Evolutionary conservation across 1,140 invertebrate genomes (phyloP), one percentile per base, ranked within the genome.

Genomic region (Neodiprion pinetum): DNA sequence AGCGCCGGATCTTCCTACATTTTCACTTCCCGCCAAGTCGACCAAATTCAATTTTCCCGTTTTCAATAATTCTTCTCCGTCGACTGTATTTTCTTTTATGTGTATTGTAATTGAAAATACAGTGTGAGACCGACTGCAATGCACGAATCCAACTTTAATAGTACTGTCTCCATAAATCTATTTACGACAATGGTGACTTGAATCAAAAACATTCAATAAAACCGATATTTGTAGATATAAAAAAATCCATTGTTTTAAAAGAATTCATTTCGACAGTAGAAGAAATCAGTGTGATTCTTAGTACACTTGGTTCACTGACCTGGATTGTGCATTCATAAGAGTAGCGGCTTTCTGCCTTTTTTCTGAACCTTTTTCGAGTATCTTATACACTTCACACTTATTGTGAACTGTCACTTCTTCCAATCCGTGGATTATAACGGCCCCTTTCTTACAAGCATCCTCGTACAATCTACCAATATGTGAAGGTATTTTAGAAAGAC

Each of bases 11-110:
- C 97, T 93, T 17, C 95, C 95, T 77, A 99, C 96, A 87, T 98
- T 99, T 88, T 99, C 98, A 82, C 96, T 98, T 1, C 98, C 98
- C 5, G 98, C 98, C 81, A 99, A 90, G 91, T 99, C 98, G 1
- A 98, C 97, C 72, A 99, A 89, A 90, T 99, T 97, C 28, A 99
- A 90, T 88, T 99, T 99, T n/a, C 98, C 97, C 68, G 94, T 96
- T 89, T 98, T 98, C 1, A 99, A 87, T 67, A 98, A 88, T 82
- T 98, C 96, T 86, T 98, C 97, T 2, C 96, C 96, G 72, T 97
- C 95, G 0, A 94, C 89, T 28, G 93, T 94, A 82, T 94, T 96
- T 85, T 99, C 97, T 81, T 97, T 97, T 77, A 97, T 97, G 85
- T 97, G 95, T 7, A 99, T 93, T 0, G 96, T 96, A 69, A 99